Evolutionary conservation across 2,113 vertebrate species (phyloP).

Genomic region (Chauna torquata): DNA sequence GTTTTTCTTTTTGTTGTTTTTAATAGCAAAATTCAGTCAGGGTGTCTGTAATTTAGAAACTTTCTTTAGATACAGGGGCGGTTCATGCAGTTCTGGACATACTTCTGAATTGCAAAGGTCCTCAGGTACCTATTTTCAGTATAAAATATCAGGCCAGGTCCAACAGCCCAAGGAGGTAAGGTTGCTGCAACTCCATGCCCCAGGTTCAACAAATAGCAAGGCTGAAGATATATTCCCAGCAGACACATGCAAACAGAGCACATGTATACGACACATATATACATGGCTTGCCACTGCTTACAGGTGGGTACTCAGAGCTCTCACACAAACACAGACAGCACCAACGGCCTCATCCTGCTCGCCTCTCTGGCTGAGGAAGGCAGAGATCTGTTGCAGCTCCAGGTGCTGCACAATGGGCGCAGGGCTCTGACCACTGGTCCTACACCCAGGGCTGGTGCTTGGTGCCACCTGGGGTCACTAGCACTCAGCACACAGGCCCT

Average conservation of each 20-base stretch:
- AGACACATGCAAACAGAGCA: background rate
- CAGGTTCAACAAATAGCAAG: background rate
- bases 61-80: background rate
- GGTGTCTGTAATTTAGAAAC: background rate
- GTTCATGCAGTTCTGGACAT: background rate
- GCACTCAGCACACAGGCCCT: background rate
- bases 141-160: background rate
- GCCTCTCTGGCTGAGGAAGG: background rate
- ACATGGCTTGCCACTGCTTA: background rate
- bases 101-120: background rate
- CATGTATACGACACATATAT: fast-evolving
- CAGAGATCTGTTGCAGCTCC: background rate
- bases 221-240: background rate
- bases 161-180: background rate
- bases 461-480: background rate
- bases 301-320: background rate
- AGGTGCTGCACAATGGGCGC: fast-evolving
- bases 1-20: background rate
- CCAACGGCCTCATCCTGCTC: background rate
- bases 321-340: background rate
- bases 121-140: background rate
- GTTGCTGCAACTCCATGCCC: background rate
- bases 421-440: background rate
- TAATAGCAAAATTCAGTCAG: background rate
- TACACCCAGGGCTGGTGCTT: background rate